phyloP scores from a whole-genome alignment of 2,113 vertebrate species.

The Anhinga rufa region DNA sequence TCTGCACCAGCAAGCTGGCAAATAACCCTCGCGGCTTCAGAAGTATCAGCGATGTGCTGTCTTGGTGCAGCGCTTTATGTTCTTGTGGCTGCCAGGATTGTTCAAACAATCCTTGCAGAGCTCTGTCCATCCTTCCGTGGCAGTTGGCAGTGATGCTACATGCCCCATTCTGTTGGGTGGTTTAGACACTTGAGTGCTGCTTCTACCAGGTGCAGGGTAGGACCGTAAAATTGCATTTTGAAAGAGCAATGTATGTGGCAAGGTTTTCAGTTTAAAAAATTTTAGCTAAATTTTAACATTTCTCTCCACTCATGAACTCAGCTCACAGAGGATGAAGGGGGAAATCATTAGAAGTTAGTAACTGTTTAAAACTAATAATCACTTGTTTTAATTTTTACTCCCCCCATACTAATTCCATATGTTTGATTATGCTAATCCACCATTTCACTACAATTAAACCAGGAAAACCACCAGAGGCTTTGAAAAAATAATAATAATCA shows the following conservation, averaged over 20 bases:
- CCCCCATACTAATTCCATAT: not conserved
- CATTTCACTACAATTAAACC: not conserved
- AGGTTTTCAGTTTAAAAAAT: not conserved
- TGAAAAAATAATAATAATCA: not conserved
- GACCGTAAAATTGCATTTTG: not conserved
- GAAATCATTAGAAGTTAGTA: not conserved
- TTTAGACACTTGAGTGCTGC: not conserved
- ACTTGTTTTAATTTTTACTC: not conserved
- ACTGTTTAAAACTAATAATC: not conserved
- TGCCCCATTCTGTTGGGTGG: fast-evolving
- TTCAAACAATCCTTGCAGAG: not conserved
- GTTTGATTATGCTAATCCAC: conserved; percentile 4
- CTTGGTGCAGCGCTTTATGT: fast-evolving
- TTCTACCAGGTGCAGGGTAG: not conserved
- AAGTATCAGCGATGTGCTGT: not conserved
- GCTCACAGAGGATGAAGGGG: not conserved
- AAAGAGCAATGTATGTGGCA: not conserved
- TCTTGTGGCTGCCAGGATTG: not conserved
- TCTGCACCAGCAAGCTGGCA: not conserved
- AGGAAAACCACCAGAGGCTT: not conserved
- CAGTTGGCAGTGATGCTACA: fast-evolving
- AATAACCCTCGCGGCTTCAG: not conserved
- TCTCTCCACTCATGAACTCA: not conserved
- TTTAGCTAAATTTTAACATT: not conserved
- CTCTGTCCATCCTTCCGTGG: fast-evolving